Evolutionary conservation across 2,888 invertebrate species (phyloP).

Genomic region (Napeogenes inachia): DNA sequence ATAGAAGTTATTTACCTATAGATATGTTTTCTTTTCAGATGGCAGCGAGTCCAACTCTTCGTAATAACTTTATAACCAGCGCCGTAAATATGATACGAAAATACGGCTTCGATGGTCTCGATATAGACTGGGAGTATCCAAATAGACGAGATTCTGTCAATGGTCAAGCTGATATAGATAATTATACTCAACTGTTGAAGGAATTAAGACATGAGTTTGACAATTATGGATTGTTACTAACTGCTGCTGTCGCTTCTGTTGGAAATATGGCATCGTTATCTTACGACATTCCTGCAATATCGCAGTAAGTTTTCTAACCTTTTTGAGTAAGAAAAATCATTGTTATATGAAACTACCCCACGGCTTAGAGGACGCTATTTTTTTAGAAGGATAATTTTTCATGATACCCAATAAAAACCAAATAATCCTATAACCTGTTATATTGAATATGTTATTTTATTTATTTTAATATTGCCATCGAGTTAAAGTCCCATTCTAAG

Average conservation of each 20-base stretch:
- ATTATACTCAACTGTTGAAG: conserved; percentile 71
- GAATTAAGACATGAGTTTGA: conserved; percentile 77
- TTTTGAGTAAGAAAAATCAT: too few species aligned
- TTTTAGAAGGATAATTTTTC: too few species aligned
- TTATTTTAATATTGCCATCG: too few species aligned
- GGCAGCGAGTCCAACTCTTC: conserved; percentile 53
- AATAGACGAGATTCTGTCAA: conserved; percentile 72
- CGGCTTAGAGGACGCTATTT: too few species aligned
- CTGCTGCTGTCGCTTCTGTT: conserved; percentile 79
- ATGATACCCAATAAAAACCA: too few species aligned
- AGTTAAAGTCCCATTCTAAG: too few species aligned
- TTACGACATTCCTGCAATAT: conserved; percentile 78
- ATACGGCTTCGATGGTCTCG: conserved; percentile 83
- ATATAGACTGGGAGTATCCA: conserved; percentile 86
- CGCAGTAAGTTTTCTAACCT: conserved; percentile 53
- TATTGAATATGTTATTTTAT: too few species aligned
- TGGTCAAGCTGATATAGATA: conserved; percentile 60
- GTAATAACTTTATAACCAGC: conserved; percentile 77
- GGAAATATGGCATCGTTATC: conserved; percentile 65
- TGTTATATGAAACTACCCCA: too few species aligned
- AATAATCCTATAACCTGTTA: too few species aligned
- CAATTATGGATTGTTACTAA: conserved; percentile 68
- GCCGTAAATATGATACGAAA: conserved; percentile 71
- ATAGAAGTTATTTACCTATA: neutral
- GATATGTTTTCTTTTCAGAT: conserved; percentile 42